Percentiles rank a stretch among this genome's conserved stretches.
Conservation (phyloP, 35 echinoderm and acorn worm species). For the Apostichopus parvimensis region DNA sequence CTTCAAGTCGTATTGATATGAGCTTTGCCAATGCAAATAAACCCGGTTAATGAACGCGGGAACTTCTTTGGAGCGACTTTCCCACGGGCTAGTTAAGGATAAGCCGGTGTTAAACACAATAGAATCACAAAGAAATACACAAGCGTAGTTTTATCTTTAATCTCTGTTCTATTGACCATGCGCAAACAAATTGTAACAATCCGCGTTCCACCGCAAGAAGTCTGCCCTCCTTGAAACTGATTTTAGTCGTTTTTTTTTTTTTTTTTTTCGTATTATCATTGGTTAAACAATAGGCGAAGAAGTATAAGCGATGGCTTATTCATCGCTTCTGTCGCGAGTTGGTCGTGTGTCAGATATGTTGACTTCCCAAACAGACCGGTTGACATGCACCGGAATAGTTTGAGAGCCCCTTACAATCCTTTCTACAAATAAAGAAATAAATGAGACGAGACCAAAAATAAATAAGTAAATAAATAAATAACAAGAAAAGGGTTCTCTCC, state of each 20-base stretch:
- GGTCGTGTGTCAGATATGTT: background rate
- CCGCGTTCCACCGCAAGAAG: background rate
- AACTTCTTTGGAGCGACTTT: background rate
- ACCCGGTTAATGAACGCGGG: background rate
- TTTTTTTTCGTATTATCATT: background rate
- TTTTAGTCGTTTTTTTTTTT: background rate
- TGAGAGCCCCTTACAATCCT: too few species aligned
- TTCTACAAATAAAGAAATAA: too few species aligned
- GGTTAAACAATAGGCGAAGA: background rate
- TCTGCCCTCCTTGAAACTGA: background rate
- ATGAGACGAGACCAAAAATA: too few species aligned
- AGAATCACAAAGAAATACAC: background rate
- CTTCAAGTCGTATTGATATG: too few species aligned
- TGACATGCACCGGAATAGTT: too few species aligned
- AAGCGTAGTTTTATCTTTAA: background rate
- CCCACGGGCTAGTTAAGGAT: conserved; percentile 26
- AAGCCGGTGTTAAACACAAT: background rate
- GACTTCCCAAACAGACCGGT: too few species aligned
- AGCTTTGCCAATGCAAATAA: conserved; percentile 9
- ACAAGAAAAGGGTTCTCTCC: too few species aligned
- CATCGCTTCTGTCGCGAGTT: background rate
- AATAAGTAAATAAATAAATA: too few species aligned
- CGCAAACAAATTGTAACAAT: conserved; percentile 15
- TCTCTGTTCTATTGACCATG: conserved; percentile 27
- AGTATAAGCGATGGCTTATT: background rate